These are phyloP conservation scores for Australoheros scitulus DNA, from an alignment of 2,113 vertebrate genomes.

Conservation along the genomic window DNA sequence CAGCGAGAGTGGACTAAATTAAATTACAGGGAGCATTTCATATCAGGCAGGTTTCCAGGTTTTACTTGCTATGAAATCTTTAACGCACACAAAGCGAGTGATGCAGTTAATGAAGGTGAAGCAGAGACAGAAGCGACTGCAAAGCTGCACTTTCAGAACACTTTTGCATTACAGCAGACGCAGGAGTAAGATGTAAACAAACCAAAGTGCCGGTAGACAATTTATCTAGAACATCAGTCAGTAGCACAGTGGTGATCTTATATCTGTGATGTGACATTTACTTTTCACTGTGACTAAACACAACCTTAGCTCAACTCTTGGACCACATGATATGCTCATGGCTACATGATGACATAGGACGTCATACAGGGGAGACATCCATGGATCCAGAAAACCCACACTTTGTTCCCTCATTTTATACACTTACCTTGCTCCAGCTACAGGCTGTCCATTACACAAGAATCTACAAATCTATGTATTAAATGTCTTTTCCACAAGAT, in stretches of 20 bases:
- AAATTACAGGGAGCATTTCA: not conserved
- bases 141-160: not conserved
- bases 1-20: not conserved
- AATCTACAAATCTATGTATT: not conserved
- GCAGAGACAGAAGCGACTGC: not conserved
- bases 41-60: too few relatives aligned
- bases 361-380: not conserved
- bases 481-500: not conserved
- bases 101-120: not conserved
- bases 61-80: not conserved
- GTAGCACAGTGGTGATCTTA: too few relatives aligned
- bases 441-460: not conserved
- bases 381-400: not conserved
- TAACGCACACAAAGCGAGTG: not conserved
- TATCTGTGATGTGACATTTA: too few relatives aligned
- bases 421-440: not conserved
- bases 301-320: not conserved
- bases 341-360: not conserved
- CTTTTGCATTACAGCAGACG: not conserved
- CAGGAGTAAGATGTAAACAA: not conserved
- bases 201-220: not conserved
- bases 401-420: not conserved
- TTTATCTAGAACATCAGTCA: too few relatives aligned
- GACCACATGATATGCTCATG: not conserved
- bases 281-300: not conserved